Conservation (phyloP, 2,797 vertebrate genomes). For the Diceros bicornis region DNA sequence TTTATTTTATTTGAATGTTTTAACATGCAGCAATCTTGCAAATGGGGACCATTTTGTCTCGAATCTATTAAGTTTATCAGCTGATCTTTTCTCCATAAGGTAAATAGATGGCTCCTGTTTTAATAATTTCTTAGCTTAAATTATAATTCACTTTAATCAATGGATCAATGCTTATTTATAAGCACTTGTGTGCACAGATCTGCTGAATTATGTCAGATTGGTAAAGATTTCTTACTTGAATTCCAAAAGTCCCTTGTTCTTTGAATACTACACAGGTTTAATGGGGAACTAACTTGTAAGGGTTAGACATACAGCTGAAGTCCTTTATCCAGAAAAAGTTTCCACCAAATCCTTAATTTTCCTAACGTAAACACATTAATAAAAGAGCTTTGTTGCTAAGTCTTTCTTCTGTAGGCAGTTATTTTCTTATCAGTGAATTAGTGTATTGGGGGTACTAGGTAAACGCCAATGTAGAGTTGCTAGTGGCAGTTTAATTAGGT, state of each 20-base stretch:
- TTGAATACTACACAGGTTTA: not conserved
- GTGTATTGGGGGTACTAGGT: not conserved
- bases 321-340: conserved; percentile 4
- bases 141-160: conserved; percentile 39
- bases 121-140: conserved; percentile 56
- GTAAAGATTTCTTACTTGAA: conserved; percentile 28
- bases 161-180: not conserved
- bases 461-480: conserved; percentile 16
- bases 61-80: not conserved
- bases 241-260: not conserved
- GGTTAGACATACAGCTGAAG: not conserved
- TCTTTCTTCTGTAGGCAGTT: conserved; percentile 17
- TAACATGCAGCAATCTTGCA: not conserved
- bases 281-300: not conserved
- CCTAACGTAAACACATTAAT: not conserved
- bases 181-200: not conserved
- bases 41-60: not conserved
- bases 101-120: not conserved
- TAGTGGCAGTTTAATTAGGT: conserved; percentile 29
- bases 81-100: not conserved
- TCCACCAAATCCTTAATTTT: conserved; percentile 27
- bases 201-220: conserved; percentile 10
- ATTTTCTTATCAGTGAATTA: not conserved
- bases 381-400: not conserved
- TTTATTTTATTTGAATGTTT: conserved; percentile 33